These are phyloP conservation scores for Heteromurus nitidus DNA, from an alignment of 2,888 invertebrate species.

Conservation along the genomic window DNA sequence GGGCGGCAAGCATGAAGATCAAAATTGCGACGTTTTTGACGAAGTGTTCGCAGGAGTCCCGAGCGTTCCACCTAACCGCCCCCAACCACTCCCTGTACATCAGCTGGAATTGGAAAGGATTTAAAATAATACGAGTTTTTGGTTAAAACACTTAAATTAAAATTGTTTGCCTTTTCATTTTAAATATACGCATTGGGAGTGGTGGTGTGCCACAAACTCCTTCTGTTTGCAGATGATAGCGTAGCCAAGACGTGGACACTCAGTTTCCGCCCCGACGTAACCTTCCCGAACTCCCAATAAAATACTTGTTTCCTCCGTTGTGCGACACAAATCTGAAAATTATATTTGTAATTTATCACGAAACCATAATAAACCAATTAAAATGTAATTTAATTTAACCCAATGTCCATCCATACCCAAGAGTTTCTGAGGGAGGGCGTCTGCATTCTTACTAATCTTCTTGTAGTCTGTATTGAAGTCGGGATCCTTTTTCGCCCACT, in stretches of 20 bases:
- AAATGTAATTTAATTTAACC: too few species aligned
- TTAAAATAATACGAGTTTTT: not conserved
- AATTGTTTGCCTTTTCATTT: not conserved
- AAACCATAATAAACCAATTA: not conserved
- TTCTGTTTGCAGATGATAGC: conserved; percentile 84
- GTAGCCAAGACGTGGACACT: conserved; percentile 82
- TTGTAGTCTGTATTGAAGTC: too few species aligned
- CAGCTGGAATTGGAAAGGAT: conserved; percentile 1
- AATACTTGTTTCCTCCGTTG: conserved; percentile 83
- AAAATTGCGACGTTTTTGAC: not conserved
- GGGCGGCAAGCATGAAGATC: conserved; percentile 1
- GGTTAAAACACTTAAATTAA: not conserved
- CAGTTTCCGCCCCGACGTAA: conserved; percentile 76
- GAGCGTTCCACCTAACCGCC: conserved; percentile 35
- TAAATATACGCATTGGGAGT: conserved; percentile 81
- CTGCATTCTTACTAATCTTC: too few species aligned
- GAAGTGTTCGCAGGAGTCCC: not conserved
- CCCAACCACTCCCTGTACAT: conserved; percentile 29
- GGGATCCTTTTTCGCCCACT: too few species aligned
- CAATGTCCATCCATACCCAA: too few species aligned
- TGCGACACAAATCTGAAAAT: conserved; percentile 79
- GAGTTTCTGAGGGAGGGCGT: too few species aligned
- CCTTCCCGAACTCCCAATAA: conserved; percentile 80
- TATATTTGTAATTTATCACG: not conserved
- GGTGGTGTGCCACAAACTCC: conserved; percentile 85